Percentiles rank a stretch among this genome's conserved stretches.
Conservation (phyloP, 2,113 vertebrate genomes). For the Panthera uncia region DNA sequence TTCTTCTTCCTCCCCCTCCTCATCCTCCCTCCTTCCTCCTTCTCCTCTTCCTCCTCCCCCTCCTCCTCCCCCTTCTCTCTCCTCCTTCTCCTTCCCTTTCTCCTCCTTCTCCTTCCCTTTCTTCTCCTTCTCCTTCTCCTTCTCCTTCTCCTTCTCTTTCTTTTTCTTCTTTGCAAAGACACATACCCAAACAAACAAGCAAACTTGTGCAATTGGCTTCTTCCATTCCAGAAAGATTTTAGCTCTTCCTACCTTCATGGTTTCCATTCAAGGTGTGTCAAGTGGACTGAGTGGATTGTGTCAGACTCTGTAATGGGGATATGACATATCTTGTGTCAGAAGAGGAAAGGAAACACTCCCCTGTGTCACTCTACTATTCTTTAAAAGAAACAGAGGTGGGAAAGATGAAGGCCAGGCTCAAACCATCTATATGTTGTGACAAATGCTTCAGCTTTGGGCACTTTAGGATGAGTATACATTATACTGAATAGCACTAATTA, state of each 20-base stretch:
- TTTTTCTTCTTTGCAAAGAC: not conserved
- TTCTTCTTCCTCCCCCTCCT: fast-evolving
- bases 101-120: not conserved
- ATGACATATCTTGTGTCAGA: not conserved
- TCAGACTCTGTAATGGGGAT: conserved; percentile 1
- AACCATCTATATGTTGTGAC: conserved; percentile 34
- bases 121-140: not conserved
- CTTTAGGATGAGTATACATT: conserved; percentile 49
- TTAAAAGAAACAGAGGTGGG: conserved; percentile 18
- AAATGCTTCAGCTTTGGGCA: not conserved
- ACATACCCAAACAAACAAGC: not conserved
- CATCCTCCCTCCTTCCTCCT: too few relatives aligned
- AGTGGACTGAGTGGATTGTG: conserved; percentile 49
- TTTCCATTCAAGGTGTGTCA: conserved; percentile 42
- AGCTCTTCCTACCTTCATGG: not conserved
- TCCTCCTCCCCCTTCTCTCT: too few relatives aligned
- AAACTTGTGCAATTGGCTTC: not conserved
- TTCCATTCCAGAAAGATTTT: conserved; percentile 25
- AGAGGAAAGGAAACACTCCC: not conserved
- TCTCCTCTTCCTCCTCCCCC: too few relatives aligned
- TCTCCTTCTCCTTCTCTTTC: not conserved
- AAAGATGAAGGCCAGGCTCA: conserved; percentile 31
- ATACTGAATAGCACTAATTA: conserved; percentile 50
- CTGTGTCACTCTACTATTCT: not conserved
- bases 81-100: not conserved